Evolutionary conservation across 2,888 invertebrate species (phyloP).

Genomic region (Xylota segnis): DNA sequence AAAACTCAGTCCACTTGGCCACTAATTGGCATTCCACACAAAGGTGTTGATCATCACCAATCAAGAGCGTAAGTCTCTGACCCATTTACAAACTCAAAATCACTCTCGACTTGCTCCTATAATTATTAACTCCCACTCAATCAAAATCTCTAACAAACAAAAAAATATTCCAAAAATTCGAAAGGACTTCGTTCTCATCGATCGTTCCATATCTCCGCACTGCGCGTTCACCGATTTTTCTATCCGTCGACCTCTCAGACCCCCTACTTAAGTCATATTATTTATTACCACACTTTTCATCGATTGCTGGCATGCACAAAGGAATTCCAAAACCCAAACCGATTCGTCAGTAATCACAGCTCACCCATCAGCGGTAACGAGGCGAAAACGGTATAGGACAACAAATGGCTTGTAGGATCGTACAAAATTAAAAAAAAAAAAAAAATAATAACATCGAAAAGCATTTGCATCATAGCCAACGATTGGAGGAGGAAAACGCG

Average conservation of each 20-base stretch:
- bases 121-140: constrained; percentile 45
- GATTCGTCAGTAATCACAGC: constrained; percentile 76
- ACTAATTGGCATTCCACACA: constrained; percentile 24
- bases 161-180: constrained; percentile 23
- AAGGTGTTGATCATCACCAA: constrained; percentile 22
- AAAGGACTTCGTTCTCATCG: constrained; percentile 60
- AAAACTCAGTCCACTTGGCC: neutral
- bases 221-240: constrained; percentile 43
- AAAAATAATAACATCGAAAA: constrained; percentile 57
- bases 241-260: constrained; percentile 52
- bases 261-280: constrained; percentile 71
- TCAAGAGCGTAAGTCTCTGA: constrained; percentile 10
- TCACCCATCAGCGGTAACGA: constrained; percentile 73
- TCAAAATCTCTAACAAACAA: constrained; percentile 18
- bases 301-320: constrained; percentile 69
- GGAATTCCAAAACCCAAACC: constrained; percentile 63
- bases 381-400: constrained; percentile 77
- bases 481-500: constrained; percentile 54
- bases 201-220: constrained; percentile 15
- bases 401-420: constrained; percentile 50
- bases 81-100: constrained; percentile 29
- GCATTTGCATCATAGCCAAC: constrained; percentile 69
- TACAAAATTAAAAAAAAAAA: constrained; percentile 16
- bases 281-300: constrained; percentile 75
- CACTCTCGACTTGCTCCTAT: constrained; percentile 39